phyloP scores from a whole-genome alignment of 2,888 invertebrate species.

The Cheilosia vulpina region DNA sequence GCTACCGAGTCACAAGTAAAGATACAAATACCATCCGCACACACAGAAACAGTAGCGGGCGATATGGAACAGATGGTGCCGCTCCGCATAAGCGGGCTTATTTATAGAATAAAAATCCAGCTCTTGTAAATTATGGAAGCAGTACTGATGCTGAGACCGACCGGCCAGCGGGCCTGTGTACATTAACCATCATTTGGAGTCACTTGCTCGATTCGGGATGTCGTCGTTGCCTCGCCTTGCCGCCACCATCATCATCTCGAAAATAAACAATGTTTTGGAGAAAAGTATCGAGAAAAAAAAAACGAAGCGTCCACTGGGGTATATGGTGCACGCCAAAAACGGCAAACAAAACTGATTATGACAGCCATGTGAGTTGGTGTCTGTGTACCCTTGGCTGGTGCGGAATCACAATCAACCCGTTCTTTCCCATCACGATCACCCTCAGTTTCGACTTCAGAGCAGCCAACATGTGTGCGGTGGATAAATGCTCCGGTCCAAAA shows the following conservation, averaged over 20 bases:
- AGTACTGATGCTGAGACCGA: not conserved
- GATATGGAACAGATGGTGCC: constrained; percentile 36
- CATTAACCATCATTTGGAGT: constrained; percentile 49
- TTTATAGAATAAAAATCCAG: constrained; percentile 67
- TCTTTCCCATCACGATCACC: constrained; percentile 15
- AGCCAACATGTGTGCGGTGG: constrained; percentile 19
- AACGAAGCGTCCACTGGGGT: not conserved
- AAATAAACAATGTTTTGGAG: constrained; percentile 38
- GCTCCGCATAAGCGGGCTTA: constrained; percentile 34
- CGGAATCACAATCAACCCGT: constrained; percentile 47
- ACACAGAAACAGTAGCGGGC: not conserved
- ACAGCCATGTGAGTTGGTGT: constrained; percentile 46
- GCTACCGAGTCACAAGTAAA: not conserved
- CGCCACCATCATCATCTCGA: constrained; percentile 36
- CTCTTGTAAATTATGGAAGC: constrained; percentile 56
- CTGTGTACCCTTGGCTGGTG: constrained; percentile 37
- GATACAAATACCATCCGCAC: constrained; percentile 1
- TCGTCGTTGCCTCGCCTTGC: constrained; percentile 30
- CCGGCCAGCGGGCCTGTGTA: constrained; percentile 5
- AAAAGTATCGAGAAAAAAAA: not conserved
- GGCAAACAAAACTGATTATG: constrained; percentile 56
- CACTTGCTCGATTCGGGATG: constrained; percentile 57
- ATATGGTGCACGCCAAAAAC: not conserved
- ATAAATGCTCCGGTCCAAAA: not conserved
- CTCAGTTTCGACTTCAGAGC: constrained; percentile 8